phyloP scores from a whole-genome alignment of 2,888 invertebrate genomes.

The Tetramorium bicarinatum region DNA sequence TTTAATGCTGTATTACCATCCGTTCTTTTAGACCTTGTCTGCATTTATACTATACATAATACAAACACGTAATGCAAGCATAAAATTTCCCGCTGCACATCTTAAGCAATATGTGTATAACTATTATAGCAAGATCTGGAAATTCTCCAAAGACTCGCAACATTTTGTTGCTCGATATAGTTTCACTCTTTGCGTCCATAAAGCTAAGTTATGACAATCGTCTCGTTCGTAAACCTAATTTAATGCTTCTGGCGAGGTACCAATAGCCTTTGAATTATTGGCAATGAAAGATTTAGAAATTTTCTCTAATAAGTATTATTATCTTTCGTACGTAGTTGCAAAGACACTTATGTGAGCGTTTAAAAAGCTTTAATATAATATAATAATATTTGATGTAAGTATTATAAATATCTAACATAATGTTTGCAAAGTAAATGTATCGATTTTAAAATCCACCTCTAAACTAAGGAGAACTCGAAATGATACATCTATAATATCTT shows the following conservation, averaged over 20 bases:
- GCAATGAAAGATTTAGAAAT: neutral
- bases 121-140: constrained; percentile 11
- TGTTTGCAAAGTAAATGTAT: neutral
- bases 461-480: neutral
- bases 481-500: neutral
- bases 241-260: neutral
- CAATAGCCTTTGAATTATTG: neutral
- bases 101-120: neutral
- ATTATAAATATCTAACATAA: constrained; percentile 1
- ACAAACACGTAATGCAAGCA: neutral
- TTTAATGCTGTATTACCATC: too few species aligned
- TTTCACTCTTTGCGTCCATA: constrained; percentile 6
- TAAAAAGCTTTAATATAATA: neutral
- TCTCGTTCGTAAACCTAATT: constrained; percentile 30
- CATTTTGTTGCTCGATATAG: neutral
- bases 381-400: neutral
- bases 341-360: neutral
- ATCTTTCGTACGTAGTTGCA: neutral
- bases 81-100: neutral
- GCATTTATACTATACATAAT: neutral
- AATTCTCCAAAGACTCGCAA: constrained; percentile 26
- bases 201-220: constrained; percentile 22
- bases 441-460: neutral
- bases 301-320: neutral
- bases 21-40: too few species aligned